Percentiles rank a stretch among this genome's conserved stretches.
These are phyloP conservation scores for Amblyraja radiata DNA, from an alignment of 2,797 vertebrate species.

Conservation along the genomic window DNA sequence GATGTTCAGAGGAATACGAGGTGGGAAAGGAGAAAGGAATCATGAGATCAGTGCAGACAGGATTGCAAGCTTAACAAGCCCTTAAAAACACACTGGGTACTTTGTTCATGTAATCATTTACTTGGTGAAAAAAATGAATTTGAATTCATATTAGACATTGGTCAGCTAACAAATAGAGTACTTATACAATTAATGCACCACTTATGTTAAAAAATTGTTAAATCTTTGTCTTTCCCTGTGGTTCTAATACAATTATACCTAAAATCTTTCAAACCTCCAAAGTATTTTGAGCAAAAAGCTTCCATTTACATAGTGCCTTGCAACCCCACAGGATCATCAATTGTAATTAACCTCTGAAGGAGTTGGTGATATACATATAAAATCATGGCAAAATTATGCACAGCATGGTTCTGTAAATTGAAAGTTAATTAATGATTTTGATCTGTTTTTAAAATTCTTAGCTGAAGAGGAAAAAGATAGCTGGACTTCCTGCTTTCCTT, in stretches of 20 bases:
- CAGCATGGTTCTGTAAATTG: not conserved
- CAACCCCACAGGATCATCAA: not conserved
- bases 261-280: not conserved
- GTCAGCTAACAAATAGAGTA: not conserved
- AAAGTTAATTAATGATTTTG: not conserved
- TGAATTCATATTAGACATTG: not conserved
- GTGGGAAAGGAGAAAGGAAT: not conserved
- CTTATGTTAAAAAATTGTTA: not conserved
- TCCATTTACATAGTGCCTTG: not conserved
- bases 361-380: not conserved
- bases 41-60: not conserved
- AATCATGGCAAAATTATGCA: not conserved
- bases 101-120: not conserved
- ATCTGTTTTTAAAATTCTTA: not conserved
- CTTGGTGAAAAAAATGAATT: not conserved
- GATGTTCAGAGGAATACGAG: not conserved
- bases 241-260: not conserved
- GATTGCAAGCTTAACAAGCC: not conserved
- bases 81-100: not conserved
- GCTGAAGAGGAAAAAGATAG: not conserved
- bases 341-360: not conserved
- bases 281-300: not conserved
- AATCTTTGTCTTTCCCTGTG: too few species aligned
- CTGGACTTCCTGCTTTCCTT: not conserved
- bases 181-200: not conserved